Evolutionary conservation across 2,888 invertebrate genomes (phyloP).

Genomic region (Cancer borealis): DNA sequence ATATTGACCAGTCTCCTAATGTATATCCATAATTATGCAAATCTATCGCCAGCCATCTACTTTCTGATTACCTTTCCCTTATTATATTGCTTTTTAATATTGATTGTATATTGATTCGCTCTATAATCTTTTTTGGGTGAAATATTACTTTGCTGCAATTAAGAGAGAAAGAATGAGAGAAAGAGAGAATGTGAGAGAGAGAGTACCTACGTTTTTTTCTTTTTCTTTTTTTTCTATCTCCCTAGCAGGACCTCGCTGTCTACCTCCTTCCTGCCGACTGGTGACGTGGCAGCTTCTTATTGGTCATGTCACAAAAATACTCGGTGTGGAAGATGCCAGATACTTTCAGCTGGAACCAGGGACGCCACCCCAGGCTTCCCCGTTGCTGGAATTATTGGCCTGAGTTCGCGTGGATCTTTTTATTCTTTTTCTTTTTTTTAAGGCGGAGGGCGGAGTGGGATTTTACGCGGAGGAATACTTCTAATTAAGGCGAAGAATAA

Average conservation of each 20-base stretch:
- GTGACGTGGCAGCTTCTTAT: slow-evolving; percentile 58
- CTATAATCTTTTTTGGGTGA: not conserved
- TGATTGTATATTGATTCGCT: not conserved
- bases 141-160: not conserved
- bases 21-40: slow-evolving; percentile 71
- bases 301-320: slow-evolving; percentile 42
- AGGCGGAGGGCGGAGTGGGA: not conserved
- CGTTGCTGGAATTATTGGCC: not conserved
- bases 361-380: not conserved
- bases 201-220: not conserved
- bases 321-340: not conserved
- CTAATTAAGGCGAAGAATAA: not conserved
- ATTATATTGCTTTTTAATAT: not conserved
- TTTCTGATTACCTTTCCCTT: not conserved
- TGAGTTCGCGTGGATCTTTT: not conserved
- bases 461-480: not conserved
- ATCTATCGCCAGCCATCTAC: slow-evolving; percentile 33
- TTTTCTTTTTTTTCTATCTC: slow-evolving; percentile 22
- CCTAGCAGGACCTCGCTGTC: not conserved
- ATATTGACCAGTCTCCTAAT: slow-evolving; percentile 51
- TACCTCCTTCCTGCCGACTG: slow-evolving; percentile 39
- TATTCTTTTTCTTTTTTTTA: not conserved
- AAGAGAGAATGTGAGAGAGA: slow-evolving; percentile 47
- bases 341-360: not conserved
- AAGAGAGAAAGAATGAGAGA: slow-evolving; percentile 52